Evolutionary conservation across 2,113 vertebrate species (phyloP), one percentile per base, ranked within the genome.

Genomic region (Ariopsis seemanni): DNA sequence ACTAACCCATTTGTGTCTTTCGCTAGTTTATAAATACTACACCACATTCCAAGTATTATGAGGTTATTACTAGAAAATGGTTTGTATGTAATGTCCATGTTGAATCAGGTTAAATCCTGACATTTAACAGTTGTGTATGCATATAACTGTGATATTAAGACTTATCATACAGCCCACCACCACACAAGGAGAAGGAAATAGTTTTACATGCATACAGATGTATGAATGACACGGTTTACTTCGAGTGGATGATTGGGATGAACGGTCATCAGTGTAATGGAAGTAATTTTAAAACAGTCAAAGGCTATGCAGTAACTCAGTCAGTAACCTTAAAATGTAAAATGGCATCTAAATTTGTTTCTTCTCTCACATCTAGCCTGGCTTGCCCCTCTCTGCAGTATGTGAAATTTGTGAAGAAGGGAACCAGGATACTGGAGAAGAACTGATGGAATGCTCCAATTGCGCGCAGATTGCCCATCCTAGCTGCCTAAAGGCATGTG

Each of bases 401-500:
- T 99, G 98, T 94, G 98, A 97, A 91, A 94, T 98, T 92, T 99
- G 98, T 2, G 97, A 96, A 85, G 97, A 99, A 85, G 97, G 98
- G 25, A 97, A 97, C 94, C 97, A 98, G 93, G 95, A 96, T 57
- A 97, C 96, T 0, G 96, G 96, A 58, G 97, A 97, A 90, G 96
- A 97, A 0, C 96, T 99, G 52, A 99, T 99, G 98, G 98, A 99
- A 85, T 99, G 98, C 91, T 99, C 98, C 90, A 96, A 97, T 92
- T 99, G 98, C 94, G 97, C 97, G 0, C 97, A 99, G 94, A 98
- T 99, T 0, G 97, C 97, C 80, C 98, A 99, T 89, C 98, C 98
- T 7, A 95, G 96, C 91, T 99, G 98, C 91, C 94, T 99, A 82
- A 97, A 96, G 95, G 98, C 97, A 91, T 71, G 74, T 15, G 22